Evolutionary conservation across 2,888 invertebrate species (phyloP), one percentile per base, ranked within the genome.

Genomic region (Neocrepidodera transversa): DNA sequence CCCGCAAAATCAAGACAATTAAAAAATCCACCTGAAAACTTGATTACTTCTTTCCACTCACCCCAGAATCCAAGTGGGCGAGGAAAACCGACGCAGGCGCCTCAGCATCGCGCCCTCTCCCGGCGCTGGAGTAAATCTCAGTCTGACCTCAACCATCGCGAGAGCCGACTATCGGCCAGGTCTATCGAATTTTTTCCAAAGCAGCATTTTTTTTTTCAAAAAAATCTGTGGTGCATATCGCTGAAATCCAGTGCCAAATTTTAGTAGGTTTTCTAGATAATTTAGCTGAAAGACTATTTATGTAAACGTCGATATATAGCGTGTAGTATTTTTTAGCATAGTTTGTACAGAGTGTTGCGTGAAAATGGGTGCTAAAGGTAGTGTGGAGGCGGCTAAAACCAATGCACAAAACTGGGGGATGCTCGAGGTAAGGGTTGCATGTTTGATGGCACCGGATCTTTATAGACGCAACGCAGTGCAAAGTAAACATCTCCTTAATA

Each of bases 351-450:
- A 57, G 58, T 58, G 56, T 55, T 58, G 51, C 28, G 59, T 58
- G 35, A 67, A 82, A 80, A 89, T 89, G 90, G 90, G 90, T 82
- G 89, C 89, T 81, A 90, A 90, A 85, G 89, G 89, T 81, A 90
- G 89, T 85, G 89, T 89, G 80, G 89, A 90, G 81, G 89, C 89
- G 78, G 88, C 87, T 79, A 89, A 89, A 86, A 86, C 88, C 84
- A 88, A 89, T 83, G 86, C 89, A 82, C 69, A 89, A 84, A 88
- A 87, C 82, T 90, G 89, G 90, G 88, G 87, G 82, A 88, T 88
- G 82, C 83, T 88, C 78, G 89, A 89, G 89, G 89, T 89, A 86
- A 84, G 84, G 49, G 2, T 13, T 38, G 16, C 38, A 35, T 35
- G 35, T 5, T 10, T 8, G 10, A 2, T 13, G 3, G 32, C 11